Conservation (phyloP, 2,888 invertebrate genomes). For the Hydropsyche betteni region DNA sequence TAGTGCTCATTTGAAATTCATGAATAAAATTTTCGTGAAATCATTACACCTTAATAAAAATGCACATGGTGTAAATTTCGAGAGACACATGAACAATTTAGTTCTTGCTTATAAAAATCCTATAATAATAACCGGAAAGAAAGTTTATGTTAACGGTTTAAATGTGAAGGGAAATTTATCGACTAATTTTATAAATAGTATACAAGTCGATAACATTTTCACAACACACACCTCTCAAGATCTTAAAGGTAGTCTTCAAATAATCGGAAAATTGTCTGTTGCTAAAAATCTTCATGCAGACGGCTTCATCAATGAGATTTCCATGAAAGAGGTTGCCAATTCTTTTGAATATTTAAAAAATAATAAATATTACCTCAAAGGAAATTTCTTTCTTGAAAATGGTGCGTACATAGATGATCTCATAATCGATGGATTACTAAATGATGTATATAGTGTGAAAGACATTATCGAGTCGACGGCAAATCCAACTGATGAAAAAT, state of each 20-base stretch:
- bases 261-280: conserved; percentile 56
- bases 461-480: conserved; percentile 54
- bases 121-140: conserved; percentile 54
- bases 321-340: conserved; percentile 35
- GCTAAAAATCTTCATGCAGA: conserved; percentile 46
- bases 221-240: conserved; percentile 56
- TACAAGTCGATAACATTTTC: conserved; percentile 58
- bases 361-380: conserved; percentile 53
- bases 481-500: conserved; percentile 52
- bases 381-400: conserved; percentile 53
- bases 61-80: conserved; percentile 58
- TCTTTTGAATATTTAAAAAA: conserved; percentile 40
- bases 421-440: conserved; percentile 52
- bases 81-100: conserved; percentile 58
- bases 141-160: conserved; percentile 57
- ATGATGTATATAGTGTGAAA: conserved; percentile 52
- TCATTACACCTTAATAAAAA: conserved; percentile 55
- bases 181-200: conserved; percentile 58
- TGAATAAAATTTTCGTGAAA: conserved; percentile 53
- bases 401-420: conserved; percentile 49
- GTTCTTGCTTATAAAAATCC: conserved; percentile 58
- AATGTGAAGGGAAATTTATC: conserved; percentile 55
- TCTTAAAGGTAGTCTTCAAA: conserved; percentile 55
- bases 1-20: conserved; percentile 55
- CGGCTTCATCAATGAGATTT: conserved; percentile 39